These are phyloP conservation scores for Neostethus bicornis DNA, from an alignment of 2,797 vertebrate species.

Conservation along the genomic window DNA sequence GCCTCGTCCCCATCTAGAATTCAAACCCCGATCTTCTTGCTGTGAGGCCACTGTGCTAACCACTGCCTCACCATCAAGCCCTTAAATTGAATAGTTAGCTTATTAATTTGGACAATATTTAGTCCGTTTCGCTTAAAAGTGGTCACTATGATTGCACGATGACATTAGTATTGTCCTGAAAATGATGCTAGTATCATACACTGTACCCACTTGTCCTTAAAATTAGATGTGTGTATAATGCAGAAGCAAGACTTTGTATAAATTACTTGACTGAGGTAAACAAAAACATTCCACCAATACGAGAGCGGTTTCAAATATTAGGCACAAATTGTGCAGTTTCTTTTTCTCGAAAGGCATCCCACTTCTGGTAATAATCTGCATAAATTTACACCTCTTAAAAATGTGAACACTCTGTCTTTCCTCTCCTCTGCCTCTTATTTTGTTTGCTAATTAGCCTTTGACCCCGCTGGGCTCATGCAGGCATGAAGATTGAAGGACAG, in stretches of 20 bases:
- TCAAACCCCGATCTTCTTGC: too few relatives aligned
- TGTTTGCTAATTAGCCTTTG: slow-evolving; percentile 75
- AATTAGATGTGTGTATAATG: background rate
- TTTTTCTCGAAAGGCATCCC: slow-evolving; percentile 46
- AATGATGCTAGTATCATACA: background rate
- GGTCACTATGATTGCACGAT: background rate
- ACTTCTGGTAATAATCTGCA: slow-evolving; percentile 64
- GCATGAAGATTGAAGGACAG: slow-evolving; percentile 61
- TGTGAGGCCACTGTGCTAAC: too few relatives aligned
- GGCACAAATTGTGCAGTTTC: slow-evolving; percentile 10
- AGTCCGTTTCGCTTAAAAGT: background rate
- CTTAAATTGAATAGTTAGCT: background rate
- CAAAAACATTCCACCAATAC: slow-evolving; percentile 7
- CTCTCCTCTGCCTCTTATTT: slow-evolving; percentile 61
- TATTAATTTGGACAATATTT: background rate
- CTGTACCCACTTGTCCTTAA: background rate
- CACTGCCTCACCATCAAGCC: too few relatives aligned
- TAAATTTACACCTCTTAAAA: slow-evolving; percentile 73
- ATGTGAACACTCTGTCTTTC: slow-evolving; percentile 55
- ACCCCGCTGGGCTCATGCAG: slow-evolving; percentile 60
- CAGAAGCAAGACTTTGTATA: background rate
- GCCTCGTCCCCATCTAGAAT: too few relatives aligned
- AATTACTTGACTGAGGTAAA: background rate
- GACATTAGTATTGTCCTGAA: background rate
- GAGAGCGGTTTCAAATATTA: slow-evolving; percentile 24